phyloP scores from a whole-genome alignment of 2,888 invertebrate genomes.

The Neoitamus cyanurus region DNA sequence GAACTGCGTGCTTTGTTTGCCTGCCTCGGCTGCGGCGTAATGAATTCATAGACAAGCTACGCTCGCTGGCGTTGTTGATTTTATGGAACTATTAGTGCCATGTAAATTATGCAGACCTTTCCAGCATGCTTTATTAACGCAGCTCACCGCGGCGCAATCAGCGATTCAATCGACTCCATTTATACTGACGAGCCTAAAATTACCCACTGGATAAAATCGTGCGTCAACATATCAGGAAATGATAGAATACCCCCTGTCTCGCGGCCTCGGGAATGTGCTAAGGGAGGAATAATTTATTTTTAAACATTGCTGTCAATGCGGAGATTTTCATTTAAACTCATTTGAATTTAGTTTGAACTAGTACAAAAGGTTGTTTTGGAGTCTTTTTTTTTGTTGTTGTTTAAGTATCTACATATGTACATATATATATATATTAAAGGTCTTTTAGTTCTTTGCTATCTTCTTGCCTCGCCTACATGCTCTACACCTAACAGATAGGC shows the following conservation, averaged over 20 bases:
- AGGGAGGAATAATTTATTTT: neutral
- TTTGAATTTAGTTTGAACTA: no score
- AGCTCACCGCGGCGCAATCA: neutral
- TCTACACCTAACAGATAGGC: no score
- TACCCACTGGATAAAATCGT: neutral
- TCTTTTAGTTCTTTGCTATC: no score
- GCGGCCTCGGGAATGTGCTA: neutral
- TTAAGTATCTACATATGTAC: no score
- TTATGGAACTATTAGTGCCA: conserved; percentile 14
- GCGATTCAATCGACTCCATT: neutral
- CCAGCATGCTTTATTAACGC: neutral
- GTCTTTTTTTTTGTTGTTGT: no score
- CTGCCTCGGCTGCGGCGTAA: neutral
- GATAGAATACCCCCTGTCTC: neutral
- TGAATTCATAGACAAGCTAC: neutral
- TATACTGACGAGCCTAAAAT: neutral
- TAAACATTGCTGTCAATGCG: neutral
- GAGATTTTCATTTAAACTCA: neutral
- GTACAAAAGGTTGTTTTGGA: no score
- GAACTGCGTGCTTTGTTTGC: conserved; percentile 31
- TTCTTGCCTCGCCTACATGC: no score
- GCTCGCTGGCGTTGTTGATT: neutral
- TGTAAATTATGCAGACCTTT: neutral
- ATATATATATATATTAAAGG: no score
- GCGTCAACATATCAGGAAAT: neutral